Evolutionary conservation across 2,888 invertebrate species (phyloP).

Genomic region (Scaptomyza reducta): DNA sequence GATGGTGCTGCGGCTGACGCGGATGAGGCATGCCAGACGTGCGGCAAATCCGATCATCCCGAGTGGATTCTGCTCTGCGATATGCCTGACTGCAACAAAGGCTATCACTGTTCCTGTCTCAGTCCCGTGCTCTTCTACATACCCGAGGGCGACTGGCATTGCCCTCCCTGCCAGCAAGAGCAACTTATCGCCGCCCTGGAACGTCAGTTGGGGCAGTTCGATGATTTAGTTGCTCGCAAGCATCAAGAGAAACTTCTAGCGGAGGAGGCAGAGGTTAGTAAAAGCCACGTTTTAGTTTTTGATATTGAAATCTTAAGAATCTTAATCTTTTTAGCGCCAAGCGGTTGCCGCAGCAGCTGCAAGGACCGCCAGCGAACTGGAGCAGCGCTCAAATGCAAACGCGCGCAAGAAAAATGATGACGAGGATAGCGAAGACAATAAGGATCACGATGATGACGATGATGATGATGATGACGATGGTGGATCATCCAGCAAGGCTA

Average conservation of each 20-base stretch:
- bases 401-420: slow-evolving; percentile 40
- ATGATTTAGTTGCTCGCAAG: slow-evolving; percentile 88
- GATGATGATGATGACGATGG: slow-evolving; percentile 59
- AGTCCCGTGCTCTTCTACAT: slow-evolving; percentile 96
- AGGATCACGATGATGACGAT: slow-evolving; percentile 49
- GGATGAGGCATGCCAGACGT: slow-evolving; percentile 93
- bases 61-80: slow-evolving; percentile 99
- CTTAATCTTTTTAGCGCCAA: slow-evolving; percentile 34
- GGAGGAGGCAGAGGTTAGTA: slow-evolving; percentile 66
- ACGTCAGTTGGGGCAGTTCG: slow-evolving; percentile 90
- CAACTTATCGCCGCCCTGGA: slow-evolving; percentile 90
- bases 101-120: slow-evolving; percentile 98
- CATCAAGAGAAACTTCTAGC: slow-evolving; percentile 73
- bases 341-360: slow-evolving; percentile 83
- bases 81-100: slow-evolving; percentile 91
- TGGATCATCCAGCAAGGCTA: slow-evolving; percentile 74
- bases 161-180: slow-evolving; percentile 98
- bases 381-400: slow-evolving; percentile 22
- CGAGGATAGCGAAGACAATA: slow-evolving; percentile 63
- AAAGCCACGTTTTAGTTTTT: not conserved
- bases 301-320: not conserved
- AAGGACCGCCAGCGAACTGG: slow-evolving; percentile 61
- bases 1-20: slow-evolving; percentile 84
- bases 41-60: slow-evolving; percentile 95
- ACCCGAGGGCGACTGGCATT: slow-evolving; percentile 99